Evolutionary conservation across 2,113 vertebrate genomes (phyloP), one percentile per base, ranked within the genome.

Genomic region (Upupa epops): DNA sequence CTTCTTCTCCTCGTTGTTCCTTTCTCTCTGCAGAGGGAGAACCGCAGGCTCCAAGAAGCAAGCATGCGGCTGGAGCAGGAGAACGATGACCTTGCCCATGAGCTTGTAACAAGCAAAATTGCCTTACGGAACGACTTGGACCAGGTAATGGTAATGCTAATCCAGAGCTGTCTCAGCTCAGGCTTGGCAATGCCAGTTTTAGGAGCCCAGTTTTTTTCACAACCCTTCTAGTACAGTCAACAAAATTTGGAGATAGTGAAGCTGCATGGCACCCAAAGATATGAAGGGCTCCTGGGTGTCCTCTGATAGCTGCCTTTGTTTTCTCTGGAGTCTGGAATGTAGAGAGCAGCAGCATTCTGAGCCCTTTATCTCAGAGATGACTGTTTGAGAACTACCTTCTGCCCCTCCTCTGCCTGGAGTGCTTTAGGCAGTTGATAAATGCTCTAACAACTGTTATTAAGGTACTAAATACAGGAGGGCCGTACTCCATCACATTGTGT

Each of bases 41-140:
- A 99, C 96, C 98, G 99, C n/a, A 98, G 99, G 58, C 97, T 99
- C 15, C 99, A 99, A 92, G 99, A 99, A 94, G 99, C 99, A 97
- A 99, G 99, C 91, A 99, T 99, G 99, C 96, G 99, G 83, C 92
- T 99, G 94, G 99, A 99, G 93, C 99, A 99, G 94, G 99, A 99
- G 96, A 99, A 99, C 0, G 99, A 99, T 8, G 99, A 99, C 97
- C 98, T 99, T 60, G 99, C 99, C 65, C 99, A 99, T 3, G 99
- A 99, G 74, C 98, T 99, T 70, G 99, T 99, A 54, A 99, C 99
- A 88, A 99, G 99, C 97, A 99, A 99, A 97, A 99, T 99, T 21
- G 99, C 99, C 48, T 98, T 99, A 79, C 97, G 99, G 52, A 99
- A 98, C 55, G 99, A 99, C 96, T 96, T 99, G 85, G 99, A 99